Evolutionary conservation across 2,113 vertebrate genomes (phyloP).

Genomic region (Lycaon pictus): DNA sequence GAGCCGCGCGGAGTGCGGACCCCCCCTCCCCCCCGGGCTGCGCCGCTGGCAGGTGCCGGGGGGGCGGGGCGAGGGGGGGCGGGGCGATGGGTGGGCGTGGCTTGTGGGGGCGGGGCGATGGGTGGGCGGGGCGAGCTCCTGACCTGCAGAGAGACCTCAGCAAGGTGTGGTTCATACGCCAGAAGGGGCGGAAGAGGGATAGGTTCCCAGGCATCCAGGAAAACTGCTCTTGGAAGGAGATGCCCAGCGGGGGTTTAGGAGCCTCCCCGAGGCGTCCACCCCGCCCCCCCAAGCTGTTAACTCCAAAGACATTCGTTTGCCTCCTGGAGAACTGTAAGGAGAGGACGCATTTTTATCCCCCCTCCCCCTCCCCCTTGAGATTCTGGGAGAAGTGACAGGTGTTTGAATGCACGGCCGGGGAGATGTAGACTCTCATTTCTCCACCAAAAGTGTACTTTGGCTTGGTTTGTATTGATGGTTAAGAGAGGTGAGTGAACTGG

Average conservation of each 20-base stretch:
- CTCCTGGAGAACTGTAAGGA: not conserved
- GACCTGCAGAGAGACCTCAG: not conserved
- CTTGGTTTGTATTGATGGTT: slow-evolving; percentile 17
- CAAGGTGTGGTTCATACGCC: not conserved
- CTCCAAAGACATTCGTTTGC: not conserved
- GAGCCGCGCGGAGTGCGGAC: not conserved
- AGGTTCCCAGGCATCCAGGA: not conserved
- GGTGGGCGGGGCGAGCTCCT: not conserved
- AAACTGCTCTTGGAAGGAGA: not conserved
- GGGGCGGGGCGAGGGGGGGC: too few relatives aligned
- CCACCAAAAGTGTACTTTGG: not conserved
- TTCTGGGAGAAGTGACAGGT: slow-evolving; percentile 16
- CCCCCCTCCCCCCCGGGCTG: not conserved
- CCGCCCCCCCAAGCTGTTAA: not conserved
- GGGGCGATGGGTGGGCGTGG: too few relatives aligned
- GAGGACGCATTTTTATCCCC: not conserved
- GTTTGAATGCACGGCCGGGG: not conserved
- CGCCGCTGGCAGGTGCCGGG: not conserved
- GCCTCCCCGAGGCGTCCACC: not conserved
- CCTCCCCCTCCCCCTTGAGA: not conserved
- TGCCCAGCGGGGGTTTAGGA: not conserved
- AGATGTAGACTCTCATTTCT: not conserved
- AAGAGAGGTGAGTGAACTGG: not conserved
- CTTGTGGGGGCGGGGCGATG: too few relatives aligned
- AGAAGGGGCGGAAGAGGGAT: not conserved